Evolutionary conservation across 2,888 invertebrate species (phyloP), one percentile per base, ranked within the genome.

Genomic region (Antitype chi): DNA sequence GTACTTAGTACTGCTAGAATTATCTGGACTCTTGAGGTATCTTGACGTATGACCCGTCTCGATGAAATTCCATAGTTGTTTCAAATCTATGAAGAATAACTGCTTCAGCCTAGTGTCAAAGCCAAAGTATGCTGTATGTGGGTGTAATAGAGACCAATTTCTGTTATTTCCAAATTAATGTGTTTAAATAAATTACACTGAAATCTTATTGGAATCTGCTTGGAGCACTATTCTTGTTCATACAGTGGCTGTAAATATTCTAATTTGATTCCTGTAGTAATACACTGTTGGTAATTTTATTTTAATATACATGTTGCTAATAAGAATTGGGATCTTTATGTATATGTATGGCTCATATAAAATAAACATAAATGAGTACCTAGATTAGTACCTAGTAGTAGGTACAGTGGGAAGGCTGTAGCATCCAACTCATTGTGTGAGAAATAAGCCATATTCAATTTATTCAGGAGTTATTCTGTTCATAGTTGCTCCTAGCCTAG

Each of bases 191-290:
- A 79, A 82, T 80, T 8, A 38, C 74, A 82, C 85, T 82, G 70
- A 59, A 82, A 68, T 85, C 85, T 85, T 80, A 85, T 85, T 81
- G 70, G 85, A 89, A 73, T 80, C 49, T 63, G 9, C 47, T 20
- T 59, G 15, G 70, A 38, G 5, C 5, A 25, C 11, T 43, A 43
- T 5, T 5, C 0, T 5, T 43, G 23, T 6, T 13, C 38, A 20
- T 1, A 23, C 0, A 28, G 13, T 23, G 49, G 1, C 2, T 17
- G 23, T 3, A 8, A 0, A 13, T 52, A 60, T 85, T 92, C 92
- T 85, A 81, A 82, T 89, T 87, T 78, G 93, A 93, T 85, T 92
- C 91, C 89, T 81, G 70, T 88, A 81, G 74, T 87, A 82, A 52
- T 2, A 32, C 3, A 17, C 32, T 25, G 0, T 25, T 32, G 6